A percentile compares a stretch with the other conserved stretches of the same genome.
Conservation (phyloP, 2,888 invertebrate genomes). For the Nesidiocoris tenuis region DNA sequence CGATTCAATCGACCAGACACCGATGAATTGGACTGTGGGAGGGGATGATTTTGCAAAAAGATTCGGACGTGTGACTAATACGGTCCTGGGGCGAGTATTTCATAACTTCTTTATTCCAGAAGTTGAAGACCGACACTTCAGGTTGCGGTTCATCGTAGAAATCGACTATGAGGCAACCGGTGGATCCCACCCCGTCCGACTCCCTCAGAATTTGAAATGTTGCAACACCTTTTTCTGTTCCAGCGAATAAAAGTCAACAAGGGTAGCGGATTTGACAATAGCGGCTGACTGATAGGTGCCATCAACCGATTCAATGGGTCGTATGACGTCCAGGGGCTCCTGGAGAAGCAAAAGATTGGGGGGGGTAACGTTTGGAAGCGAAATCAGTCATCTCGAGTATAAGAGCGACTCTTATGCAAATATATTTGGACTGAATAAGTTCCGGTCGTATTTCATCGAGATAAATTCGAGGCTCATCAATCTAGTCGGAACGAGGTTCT, state of each 20-base stretch:
- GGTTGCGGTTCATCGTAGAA: conserved; percentile 27
- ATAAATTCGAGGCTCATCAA: conserved; percentile 17
- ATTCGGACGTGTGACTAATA: conserved; percentile 42
- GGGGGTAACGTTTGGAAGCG: not conserved
- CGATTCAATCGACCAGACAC: not conserved
- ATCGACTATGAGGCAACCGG: not conserved
- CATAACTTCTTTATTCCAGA: conserved; percentile 5
- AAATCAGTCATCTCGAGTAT: conserved; percentile 7
- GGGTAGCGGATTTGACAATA: conserved; percentile 42
- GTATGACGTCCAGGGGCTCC: not conserved
- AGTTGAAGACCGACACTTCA: not conserved
- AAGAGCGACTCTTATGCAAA: conserved; percentile 36
- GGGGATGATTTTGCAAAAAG: conserved; percentile 27
- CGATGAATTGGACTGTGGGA: not conserved
- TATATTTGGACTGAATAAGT: conserved; percentile 19
- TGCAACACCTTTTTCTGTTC: conserved; percentile 23
- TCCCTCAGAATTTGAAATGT: not conserved
- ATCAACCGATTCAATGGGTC: conserved; percentile 28
- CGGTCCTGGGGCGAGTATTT: conserved; percentile 7
- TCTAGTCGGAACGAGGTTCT: conserved; percentile 25
- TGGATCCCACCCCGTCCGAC: not conserved
- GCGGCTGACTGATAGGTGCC: conserved; percentile 42
- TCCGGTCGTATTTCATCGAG: conserved; percentile 30
- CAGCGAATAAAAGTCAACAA: conserved; percentile 43
- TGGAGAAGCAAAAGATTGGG: not conserved